Percentiles rank a stretch among this genome's conserved stretches.
Evolutionary conservation across 2,888 invertebrate genomes (phyloP).

Genomic region (Andrena bicolor): DNA sequence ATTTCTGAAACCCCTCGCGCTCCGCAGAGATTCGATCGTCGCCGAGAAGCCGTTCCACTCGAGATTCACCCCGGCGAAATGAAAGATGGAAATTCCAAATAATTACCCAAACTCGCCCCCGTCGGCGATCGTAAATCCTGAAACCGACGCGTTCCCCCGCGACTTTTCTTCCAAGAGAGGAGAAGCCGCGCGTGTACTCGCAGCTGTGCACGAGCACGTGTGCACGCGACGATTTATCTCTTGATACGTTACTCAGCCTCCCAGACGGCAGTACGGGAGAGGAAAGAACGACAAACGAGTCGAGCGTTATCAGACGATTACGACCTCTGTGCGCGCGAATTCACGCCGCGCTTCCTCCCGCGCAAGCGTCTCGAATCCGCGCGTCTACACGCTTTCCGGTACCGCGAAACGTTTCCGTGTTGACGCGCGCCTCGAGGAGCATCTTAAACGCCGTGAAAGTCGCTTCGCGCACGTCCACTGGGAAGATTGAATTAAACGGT

Average conservation of each 20-base stretch:
- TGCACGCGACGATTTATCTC: constrained; percentile 30
- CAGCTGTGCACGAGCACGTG: constrained; percentile 2
- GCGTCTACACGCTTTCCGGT: constrained; percentile 11
- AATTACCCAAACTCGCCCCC: neutral
- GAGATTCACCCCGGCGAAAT: neutral
- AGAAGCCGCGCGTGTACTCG: neutral
- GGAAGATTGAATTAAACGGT: constrained; percentile 11
- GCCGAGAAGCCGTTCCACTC: neutral
- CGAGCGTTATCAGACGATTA: constrained; percentile 28
- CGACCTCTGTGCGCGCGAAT: constrained; percentile 7
- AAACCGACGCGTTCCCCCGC: constrained; percentile 11
- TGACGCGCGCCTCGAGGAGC: neutral
- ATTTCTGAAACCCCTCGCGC: too few relatives aligned
- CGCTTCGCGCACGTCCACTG: neutral
- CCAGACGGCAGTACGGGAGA: constrained; percentile 1
- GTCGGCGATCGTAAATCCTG: constrained; percentile 13
- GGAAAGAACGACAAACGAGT: neutral
- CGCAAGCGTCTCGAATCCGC: constrained; percentile 6
- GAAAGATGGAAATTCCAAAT: constrained; percentile 28
- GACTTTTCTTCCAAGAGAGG: constrained; percentile 1
- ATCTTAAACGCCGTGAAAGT: constrained; percentile 8
- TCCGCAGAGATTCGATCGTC: neutral
- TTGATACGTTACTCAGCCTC: constrained; percentile 15
- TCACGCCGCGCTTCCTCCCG: constrained; percentile 16
- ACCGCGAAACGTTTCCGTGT: constrained; percentile 3